Evolutionary conservation across 53 echinoderm and acorn worm species (phyloP), one percentile per base, ranked within the genome.

Genomic region (Holothuria leucospilota): DNA sequence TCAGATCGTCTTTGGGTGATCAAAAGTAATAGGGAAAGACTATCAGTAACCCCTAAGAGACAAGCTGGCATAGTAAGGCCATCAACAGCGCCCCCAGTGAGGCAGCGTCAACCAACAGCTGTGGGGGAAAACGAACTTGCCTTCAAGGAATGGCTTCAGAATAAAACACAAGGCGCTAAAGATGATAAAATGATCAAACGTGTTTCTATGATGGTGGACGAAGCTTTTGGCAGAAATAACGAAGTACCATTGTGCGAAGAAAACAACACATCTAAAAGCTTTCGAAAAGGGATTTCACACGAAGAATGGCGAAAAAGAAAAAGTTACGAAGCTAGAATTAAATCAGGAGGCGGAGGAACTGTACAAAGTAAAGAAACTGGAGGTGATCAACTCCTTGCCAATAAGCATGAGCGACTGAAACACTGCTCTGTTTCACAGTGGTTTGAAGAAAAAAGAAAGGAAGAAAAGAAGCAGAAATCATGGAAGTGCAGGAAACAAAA

Each of bases 81-180:
- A 14, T 26, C 77, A 46, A 40, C 85, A 24, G 51, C 67, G 61
- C 85, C 78, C 1, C 59, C 68, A 41, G 24, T 46, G 23, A 65
- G 68, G 20, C 71, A 72, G 42, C 87, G 81, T 28, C 81, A 79
- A 60, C 82, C 80, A 62, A 92, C 96, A 10, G 92, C 94, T n/a
- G 90, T 87, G 2, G 94, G 92, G 34, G 92, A 96, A 49, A 96
- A 96, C 59, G 71, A 84, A 12, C 39, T 51, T 42, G 94, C 96
- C 39, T 94, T 94, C 77, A 69, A 85, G n/a, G 85, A 90, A 38
- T 96, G 96, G 96, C 40, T 96, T 21, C 86, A 77, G 58, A 83
- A 82, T 13, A 96, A 96, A 73, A 83, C 86, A 9, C 94, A 92
- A 69, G 94, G 94, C 58, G 94, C 94, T 4, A 92, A 89, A 51